phyloP scores from a whole-genome alignment of 2,888 invertebrate genomes.

The Pasiphila rectangulata region DNA sequence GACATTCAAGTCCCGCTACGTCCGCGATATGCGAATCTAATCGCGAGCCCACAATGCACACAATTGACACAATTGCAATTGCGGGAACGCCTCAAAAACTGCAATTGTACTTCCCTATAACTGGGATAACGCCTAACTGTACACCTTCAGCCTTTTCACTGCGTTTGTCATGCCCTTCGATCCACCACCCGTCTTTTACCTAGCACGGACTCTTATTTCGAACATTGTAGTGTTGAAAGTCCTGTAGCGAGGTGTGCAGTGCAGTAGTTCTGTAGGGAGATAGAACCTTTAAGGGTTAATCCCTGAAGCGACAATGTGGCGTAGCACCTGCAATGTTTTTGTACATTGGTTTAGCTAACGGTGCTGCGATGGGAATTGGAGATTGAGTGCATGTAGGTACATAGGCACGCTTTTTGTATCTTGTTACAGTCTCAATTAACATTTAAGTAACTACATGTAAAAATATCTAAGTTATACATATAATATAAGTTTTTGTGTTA shows the following conservation, averaged over 20 bases:
- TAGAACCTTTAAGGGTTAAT: conserved; percentile 31
- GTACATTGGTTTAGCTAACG: conserved; percentile 29
- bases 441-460: background rate
- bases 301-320: conserved; percentile 30
- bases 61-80: conserved; percentile 59
- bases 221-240: conserved; percentile 13
- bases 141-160: conserved; percentile 30
- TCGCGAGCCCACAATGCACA: conserved; percentile 47
- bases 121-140: conserved; percentile 31
- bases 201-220: conserved; percentile 4
- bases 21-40: conserved; percentile 49
- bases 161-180: conserved; percentile 30
- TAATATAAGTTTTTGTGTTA: no score
- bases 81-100: conserved; percentile 53
- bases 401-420: conserved; percentile 17
- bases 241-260: background rate
- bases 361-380: conserved; percentile 19
- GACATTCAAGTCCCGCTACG: conserved; percentile 30
- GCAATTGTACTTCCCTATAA: conserved; percentile 34
- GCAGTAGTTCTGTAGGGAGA: conserved; percentile 1
- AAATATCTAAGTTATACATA: no score
- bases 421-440: background rate
- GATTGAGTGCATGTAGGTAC: conserved; percentile 5
- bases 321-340: conserved; percentile 37
- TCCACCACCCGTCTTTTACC: conserved; percentile 4